Base-by-base conservation (phyloP, 2,113 vertebrate genomes). In the Pseudorhombus dupliciocellatus region DNA sequence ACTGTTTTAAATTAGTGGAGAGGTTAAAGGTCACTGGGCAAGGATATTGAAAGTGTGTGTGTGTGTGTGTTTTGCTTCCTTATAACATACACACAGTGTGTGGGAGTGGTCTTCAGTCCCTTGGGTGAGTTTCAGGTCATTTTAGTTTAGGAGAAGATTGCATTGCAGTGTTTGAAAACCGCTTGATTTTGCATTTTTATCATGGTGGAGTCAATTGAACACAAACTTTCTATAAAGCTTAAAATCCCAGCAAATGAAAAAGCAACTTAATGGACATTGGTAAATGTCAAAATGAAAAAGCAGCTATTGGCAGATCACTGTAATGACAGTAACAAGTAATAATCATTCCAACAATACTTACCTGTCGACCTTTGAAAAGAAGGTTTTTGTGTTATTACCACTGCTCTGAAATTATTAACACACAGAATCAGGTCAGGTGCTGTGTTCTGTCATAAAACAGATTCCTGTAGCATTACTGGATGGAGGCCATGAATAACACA, bases 1-100 rank as follows among this genome's bases (percentile, higher is more conserved):
- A 58, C 34, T 22, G 2, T n/a, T 65, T 79, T 3, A 2, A 15
- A 66, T 16, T n/a, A 20, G 30, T 24, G 4, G 54, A 21, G 37
- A 48, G 28, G 68, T 3, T 34, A 73, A 22, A 73, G 65, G 71
- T 62, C 60, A 59, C 48, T 15, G 28, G 25, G 22, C 40, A 57
- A 24, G 58, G 22, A 56, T 64, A 56, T 11, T 60, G 22, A 37
- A 46, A 40, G 48, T 26, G 4, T 30, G 53, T 64, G 14, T 54
- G 20, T 34, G 11, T 64, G 37, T 72, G 42, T 58, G 56, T 59
- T 5, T 48, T 48, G 46, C 46, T 48, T 48, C 46, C 20, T 44
- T 37, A 16, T 30, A 16, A 48, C 15, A 44, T 44, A 37, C n/a
- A 48, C 9, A 37, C 34, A 48, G 10, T 51, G 7, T 11, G 14